phyloP scores from a whole-genome alignment of 2,888 invertebrate species.

The Lithodes maja region DNA sequence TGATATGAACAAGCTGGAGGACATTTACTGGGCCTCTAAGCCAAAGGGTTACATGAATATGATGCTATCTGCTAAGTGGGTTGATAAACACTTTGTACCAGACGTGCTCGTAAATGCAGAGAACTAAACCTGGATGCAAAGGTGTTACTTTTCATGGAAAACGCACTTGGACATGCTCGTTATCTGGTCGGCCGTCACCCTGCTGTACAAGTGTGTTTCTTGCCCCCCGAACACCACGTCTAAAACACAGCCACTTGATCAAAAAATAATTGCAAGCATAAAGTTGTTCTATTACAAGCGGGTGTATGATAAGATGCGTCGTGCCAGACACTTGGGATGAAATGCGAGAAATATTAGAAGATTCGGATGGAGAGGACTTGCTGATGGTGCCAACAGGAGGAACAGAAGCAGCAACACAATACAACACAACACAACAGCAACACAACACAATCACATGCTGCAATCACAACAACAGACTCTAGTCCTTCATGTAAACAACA shows the following conservation, averaged over 20 bases:
- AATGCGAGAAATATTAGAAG: background rate
- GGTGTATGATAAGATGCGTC: background rate
- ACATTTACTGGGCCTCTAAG: background rate
- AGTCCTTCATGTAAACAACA: too few species aligned
- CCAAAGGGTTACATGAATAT: slow-evolving; percentile 21
- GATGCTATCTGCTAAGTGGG: background rate
- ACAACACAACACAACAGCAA: too few species aligned
- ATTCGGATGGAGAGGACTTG: background rate
- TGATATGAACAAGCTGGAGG: background rate
- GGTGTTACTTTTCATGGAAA: slow-evolving; percentile 10
- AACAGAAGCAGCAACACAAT: background rate
- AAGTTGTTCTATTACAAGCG: slow-evolving; percentile 10
- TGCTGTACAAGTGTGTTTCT: background rate
- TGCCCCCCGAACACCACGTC: slow-evolving; percentile 9
- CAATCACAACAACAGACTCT: too few species aligned
- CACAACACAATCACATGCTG: too few species aligned
- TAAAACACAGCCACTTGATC: background rate
- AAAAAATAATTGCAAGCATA: background rate
- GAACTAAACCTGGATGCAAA: slow-evolving; percentile 6
- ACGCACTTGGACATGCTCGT: slow-evolving; percentile 1
- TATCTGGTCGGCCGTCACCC: slow-evolving; percentile 16
- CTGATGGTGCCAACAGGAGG: background rate
- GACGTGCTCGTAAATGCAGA: slow-evolving; percentile 11
- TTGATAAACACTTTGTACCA: slow-evolving; percentile 28
- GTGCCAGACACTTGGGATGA: background rate